Conservation (phyloP, 1,140 invertebrate species). For the Fopius arisanus region DNA sequence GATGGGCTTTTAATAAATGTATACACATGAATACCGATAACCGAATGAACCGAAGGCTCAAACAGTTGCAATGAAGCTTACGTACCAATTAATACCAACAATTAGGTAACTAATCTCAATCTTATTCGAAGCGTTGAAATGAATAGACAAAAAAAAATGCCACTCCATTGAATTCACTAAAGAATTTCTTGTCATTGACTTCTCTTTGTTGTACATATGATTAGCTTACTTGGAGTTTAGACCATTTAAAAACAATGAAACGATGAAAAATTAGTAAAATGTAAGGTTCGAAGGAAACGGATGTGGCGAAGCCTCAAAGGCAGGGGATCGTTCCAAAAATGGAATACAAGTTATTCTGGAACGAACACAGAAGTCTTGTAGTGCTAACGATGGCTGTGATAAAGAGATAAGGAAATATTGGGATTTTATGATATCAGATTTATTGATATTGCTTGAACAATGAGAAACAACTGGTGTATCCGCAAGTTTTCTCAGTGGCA, state of each 20-base stretch:
- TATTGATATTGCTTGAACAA: neutral
- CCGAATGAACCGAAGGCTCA: neutral
- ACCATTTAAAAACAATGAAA: neutral
- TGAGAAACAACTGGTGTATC: neutral
- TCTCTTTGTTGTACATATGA: neutral
- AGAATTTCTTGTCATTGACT: neutral
- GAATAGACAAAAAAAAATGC: neutral
- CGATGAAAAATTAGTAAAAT: constrained; percentile 9
- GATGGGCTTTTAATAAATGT: constrained; percentile 12
- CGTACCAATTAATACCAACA: constrained; percentile 16
- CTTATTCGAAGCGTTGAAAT: neutral
- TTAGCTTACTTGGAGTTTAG: neutral
- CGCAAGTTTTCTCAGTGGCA: neutral
- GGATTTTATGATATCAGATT: neutral
- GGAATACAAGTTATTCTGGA: constrained; percentile 1
- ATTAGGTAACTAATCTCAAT: neutral
- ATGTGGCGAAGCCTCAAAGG: constrained; percentile 28
- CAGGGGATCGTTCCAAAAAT: neutral
- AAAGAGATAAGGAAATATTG: constrained; percentile 28
- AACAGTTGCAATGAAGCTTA: neutral
- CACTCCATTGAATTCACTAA: neutral
- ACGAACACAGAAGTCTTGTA: constrained; percentile 45
- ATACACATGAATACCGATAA: neutral
- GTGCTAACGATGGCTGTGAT: constrained; percentile 55
- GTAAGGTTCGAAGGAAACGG: constrained; percentile 41